Evolutionary conservation across 2,888 invertebrate genomes (phyloP).

Genomic region (Scelioninae gen. 2): DNA sequence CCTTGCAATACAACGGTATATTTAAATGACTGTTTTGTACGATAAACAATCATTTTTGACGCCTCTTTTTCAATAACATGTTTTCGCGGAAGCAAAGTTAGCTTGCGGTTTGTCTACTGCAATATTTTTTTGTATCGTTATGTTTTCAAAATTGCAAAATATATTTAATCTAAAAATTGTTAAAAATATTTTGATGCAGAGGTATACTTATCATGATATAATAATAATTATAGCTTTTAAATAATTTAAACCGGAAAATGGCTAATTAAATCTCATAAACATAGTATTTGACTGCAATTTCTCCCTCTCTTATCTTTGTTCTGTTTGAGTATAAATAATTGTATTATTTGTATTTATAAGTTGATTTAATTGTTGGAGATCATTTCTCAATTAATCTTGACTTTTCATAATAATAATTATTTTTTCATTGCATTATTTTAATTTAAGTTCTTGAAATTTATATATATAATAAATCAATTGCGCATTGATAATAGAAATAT

Average conservation of each 20-base stretch:
- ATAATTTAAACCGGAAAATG: slow-evolving; percentile 11
- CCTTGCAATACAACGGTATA: background rate
- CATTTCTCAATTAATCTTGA: background rate
- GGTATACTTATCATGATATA: background rate
- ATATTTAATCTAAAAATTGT: slow-evolving; percentile 15
- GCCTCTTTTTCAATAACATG: slow-evolving; percentile 1
- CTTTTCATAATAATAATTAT: background rate
- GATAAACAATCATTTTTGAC: slow-evolving; percentile 24
- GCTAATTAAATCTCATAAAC: background rate
- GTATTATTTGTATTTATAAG: background rate
- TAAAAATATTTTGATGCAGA: background rate
- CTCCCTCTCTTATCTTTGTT: background rate
- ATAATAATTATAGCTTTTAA: slow-evolving; percentile 25
- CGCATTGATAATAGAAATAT: background rate
- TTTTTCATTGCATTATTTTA: background rate
- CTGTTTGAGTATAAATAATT: background rate
- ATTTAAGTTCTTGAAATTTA: background rate
- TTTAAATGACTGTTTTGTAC: slow-evolving; percentile 4
- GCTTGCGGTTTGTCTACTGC: background rate
- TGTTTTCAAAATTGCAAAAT: background rate
- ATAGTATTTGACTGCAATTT: background rate
- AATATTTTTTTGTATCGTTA: background rate
- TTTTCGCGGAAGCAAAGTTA: background rate
- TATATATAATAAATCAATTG: background rate
- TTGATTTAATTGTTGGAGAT: background rate